Evolutionary conservation across 2,888 invertebrate genomes (phyloP).

Genomic region (Hyalella azteca): DNA sequence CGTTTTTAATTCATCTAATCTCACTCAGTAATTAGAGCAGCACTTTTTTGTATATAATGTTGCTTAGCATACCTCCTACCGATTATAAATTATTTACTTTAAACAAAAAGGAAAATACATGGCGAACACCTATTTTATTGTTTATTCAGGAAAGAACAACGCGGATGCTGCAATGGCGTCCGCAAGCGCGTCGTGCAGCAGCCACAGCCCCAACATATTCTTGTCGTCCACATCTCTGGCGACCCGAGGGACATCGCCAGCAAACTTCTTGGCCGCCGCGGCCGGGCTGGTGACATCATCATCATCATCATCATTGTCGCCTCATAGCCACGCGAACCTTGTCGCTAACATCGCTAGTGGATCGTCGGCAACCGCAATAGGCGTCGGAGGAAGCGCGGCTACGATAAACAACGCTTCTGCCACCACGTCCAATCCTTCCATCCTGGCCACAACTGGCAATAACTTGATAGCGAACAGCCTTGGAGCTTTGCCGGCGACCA

Average conservation of each 20-base stretch:
- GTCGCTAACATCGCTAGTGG: not conserved
- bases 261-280: conserved; percentile 27
- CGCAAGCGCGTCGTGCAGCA: not conserved
- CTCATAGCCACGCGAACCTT: conserved; percentile 5
- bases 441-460: not conserved
- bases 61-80: too few species aligned
- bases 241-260: not conserved
- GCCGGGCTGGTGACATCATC: not conserved
- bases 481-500: conserved; percentile 25
- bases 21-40: too few species aligned
- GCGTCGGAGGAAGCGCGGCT: not conserved
- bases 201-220: not conserved
- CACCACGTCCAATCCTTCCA: not conserved
- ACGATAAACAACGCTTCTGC: conserved; percentile 18
- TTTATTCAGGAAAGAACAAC: not conserved
- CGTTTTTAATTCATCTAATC: too few species aligned
- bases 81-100: too few species aligned
- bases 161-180: not conserved
- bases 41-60: too few species aligned
- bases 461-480: not conserved
- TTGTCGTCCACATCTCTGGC: not conserved
- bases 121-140: too few species aligned
- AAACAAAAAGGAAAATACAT: too few species aligned
- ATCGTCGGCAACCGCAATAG: not conserved
- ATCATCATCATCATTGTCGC: not conserved